Percentiles rank a stretch among this genome's conserved stretches.
These are phyloP conservation scores for Psittacara wagleri DNA, from an alignment of 2,113 vertebrate genomes.

Conservation along the genomic window DNA sequence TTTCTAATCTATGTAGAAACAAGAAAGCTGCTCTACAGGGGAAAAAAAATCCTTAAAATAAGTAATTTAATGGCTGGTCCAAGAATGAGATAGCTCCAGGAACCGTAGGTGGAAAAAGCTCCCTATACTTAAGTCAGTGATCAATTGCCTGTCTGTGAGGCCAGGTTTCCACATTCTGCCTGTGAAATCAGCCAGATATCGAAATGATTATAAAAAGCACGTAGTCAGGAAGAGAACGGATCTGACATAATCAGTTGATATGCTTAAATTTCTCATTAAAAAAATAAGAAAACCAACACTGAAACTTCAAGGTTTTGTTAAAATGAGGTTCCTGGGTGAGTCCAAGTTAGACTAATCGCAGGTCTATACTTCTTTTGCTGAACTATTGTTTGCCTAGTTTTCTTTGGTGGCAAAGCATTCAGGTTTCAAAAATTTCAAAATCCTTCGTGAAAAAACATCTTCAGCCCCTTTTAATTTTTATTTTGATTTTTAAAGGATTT, in stretches of 20 bases:
- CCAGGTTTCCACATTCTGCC: not conserved
- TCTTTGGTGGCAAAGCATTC: not conserved
- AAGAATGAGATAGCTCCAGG: not conserved
- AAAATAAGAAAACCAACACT: not conserved
- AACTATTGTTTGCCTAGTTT: not conserved
- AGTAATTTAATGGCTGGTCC: not conserved
- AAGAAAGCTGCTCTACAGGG: not conserved
- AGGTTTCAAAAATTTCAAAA: not conserved
- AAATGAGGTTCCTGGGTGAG: not conserved
- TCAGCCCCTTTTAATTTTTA: not conserved
- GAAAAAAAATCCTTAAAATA: not conserved
- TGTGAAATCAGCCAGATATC: not conserved
- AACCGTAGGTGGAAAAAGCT: not conserved
- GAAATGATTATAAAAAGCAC: not conserved
- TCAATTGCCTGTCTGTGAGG: not conserved
- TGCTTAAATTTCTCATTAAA: not conserved
- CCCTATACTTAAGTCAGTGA: not conserved
- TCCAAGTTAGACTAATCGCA: not conserved
- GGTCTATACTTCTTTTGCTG: not conserved
- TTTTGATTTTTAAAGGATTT: not conserved
- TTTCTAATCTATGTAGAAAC: not conserved
- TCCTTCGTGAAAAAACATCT: not conserved
- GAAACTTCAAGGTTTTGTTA: not conserved
- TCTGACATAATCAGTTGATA: not conserved
- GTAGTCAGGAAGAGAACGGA: not conserved